Percentiles rank a stretch among this genome's conserved stretches.
Evolutionary conservation across 2,888 invertebrate species (phyloP).

Genomic region (Drosophila peninsularis): DNA sequence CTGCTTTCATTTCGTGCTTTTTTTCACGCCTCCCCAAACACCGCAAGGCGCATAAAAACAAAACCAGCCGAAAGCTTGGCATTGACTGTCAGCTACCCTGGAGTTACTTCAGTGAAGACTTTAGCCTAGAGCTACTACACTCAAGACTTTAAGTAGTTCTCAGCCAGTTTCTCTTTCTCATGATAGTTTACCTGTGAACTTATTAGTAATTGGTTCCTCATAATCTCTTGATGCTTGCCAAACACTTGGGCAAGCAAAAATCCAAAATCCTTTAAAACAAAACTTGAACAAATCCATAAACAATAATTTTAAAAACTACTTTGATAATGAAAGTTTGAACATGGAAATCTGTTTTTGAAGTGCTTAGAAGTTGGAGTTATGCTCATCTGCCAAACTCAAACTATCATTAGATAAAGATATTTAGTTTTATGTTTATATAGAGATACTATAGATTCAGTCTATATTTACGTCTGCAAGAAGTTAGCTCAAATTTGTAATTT

Average conservation of each 20-base stretch:
- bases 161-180: not conserved
- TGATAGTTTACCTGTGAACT: not conserved
- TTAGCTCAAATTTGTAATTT: too few relatives aligned
- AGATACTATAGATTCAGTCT: too few relatives aligned
- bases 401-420: too few relatives aligned
- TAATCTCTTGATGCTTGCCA: not conserved
- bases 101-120: not conserved
- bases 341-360: too few relatives aligned
- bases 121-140: not conserved
- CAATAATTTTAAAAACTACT: too few relatives aligned
- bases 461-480: too few relatives aligned
- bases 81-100: conserved; percentile 11
- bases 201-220: not conserved
- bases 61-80: not conserved
- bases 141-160: not conserved
- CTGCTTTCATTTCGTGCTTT: conserved; percentile 17
- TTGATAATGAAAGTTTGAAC: too few relatives aligned
- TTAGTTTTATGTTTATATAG: too few relatives aligned
- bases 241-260: too few relatives aligned
- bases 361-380: too few relatives aligned
- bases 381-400: too few relatives aligned
- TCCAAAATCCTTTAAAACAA: too few relatives aligned
- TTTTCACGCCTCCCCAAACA: conserved; percentile 66
- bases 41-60: conserved; percentile 35
- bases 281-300: not conserved